Conservation (phyloP, 2,888 invertebrate genomes). For the Acanthopleura granulata region DNA sequence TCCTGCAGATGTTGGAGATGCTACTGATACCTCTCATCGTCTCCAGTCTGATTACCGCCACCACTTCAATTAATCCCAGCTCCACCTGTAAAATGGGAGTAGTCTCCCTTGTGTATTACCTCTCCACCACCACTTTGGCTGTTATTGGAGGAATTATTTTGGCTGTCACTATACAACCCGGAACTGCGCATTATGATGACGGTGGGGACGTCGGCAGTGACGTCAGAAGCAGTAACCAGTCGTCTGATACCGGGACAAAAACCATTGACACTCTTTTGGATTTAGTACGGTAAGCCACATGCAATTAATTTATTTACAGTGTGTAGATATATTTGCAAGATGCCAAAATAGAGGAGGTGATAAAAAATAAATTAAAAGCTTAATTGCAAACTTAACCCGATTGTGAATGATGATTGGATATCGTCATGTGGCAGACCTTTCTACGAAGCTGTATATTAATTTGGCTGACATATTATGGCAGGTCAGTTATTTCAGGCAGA, state of each 20-base stretch:
- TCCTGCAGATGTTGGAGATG: constrained; percentile 79
- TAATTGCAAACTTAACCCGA: too few relatives aligned
- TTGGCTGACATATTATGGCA: too few relatives aligned
- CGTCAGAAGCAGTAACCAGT: neutral
- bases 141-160: constrained; percentile 91
- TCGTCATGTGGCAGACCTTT: too few relatives aligned
- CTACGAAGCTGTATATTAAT: too few relatives aligned
- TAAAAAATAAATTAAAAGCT: too few relatives aligned
- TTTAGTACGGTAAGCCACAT: constrained; percentile 29
- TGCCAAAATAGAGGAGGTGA: too few relatives aligned
- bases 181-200: constrained; percentile 37
- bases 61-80: constrained; percentile 89
- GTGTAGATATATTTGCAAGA: too few relatives aligned
- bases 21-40: constrained; percentile 79
- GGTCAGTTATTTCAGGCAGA: too few relatives aligned
- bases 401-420: too few relatives aligned
- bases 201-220: too few relatives aligned
- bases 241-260: neutral
- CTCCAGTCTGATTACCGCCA: constrained; percentile 77
- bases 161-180: constrained; percentile 90
- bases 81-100: constrained; percentile 88
- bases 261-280: constrained; percentile 42
- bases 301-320: too few relatives aligned
- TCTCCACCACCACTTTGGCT: constrained; percentile 91
- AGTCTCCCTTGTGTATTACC: constrained; percentile 91